These are phyloP conservation scores for Physella acuta DNA, from an alignment of 1,140 invertebrate genomes.

Conservation along the genomic window DNA sequence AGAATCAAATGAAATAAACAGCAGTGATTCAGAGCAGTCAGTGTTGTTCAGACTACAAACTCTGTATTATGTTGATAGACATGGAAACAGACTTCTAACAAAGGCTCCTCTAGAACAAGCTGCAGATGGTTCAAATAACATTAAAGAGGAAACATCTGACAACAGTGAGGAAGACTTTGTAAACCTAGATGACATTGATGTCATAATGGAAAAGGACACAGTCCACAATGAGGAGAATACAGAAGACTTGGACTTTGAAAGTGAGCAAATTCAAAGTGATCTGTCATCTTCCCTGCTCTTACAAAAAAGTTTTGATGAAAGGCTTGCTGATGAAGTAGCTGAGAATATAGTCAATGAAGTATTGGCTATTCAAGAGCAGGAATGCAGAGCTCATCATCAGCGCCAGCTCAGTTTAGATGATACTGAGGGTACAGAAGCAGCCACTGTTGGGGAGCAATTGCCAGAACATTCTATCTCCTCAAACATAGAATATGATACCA, in stretches of 20 bases:
- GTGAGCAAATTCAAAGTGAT: no score
- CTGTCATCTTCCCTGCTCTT: no score
- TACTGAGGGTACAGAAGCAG: neutral
- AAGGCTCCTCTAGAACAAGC: neutral
- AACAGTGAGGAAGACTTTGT: neutral
- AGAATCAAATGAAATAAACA: no score
- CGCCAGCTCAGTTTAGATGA: neutral
- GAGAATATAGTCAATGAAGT: slow-evolving; percentile 22
- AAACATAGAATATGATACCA: no score
- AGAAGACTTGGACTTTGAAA: no score
- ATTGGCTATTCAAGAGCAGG: slow-evolving; percentile 8
- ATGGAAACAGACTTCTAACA: slow-evolving; percentile 1
- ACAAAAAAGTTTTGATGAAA: slow-evolving; percentile 15
- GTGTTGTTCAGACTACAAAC: slow-evolving; percentile 15
- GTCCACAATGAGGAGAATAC: no score
- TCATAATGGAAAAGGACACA: neutral
- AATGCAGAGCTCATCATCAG: neutral
- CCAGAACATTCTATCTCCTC: no score
- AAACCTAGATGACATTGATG: neutral
- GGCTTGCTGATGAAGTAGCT: slow-evolving; percentile 14
- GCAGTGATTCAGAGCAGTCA: slow-evolving; percentile 3
- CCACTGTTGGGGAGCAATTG: no score
- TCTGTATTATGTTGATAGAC: slow-evolving; percentile 12
- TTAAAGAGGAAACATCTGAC: neutral
- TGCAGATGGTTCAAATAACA: neutral